These are phyloP conservation scores for Colaptes auratus DNA, from an alignment of 2,113 vertebrate genomes.

Conservation along the genomic window DNA sequence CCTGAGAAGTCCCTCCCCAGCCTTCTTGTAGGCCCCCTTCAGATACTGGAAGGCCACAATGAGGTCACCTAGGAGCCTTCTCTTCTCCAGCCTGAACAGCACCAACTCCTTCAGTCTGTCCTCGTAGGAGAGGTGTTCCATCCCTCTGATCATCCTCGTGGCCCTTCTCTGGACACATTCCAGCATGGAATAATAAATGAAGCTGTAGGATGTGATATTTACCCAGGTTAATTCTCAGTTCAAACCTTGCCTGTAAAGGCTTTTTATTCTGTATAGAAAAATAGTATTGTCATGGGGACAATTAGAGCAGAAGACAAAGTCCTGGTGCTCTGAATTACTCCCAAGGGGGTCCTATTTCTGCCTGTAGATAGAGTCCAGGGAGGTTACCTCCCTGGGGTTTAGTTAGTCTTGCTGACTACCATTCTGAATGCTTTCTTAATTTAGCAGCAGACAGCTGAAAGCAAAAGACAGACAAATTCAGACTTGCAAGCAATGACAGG, in stretches of 20 bases:
- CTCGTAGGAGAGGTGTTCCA: too few species aligned
- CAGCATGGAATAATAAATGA: background rate
- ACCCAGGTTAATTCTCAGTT: background rate
- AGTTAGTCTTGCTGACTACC: background rate
- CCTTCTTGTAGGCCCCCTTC: too few species aligned
- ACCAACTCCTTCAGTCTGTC: too few species aligned
- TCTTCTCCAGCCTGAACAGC: too few species aligned
- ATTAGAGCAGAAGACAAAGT: background rate
- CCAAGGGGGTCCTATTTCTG: background rate
- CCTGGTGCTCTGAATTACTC: background rate
- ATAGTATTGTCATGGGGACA: background rate
- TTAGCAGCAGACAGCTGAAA: conserved; percentile 21
- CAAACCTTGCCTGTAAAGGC: background rate
- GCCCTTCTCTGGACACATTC: too few species aligned
- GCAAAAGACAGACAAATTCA: background rate
- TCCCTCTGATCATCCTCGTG: too few species aligned
- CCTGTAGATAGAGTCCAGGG: background rate
- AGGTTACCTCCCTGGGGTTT: background rate
- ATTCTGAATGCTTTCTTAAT: background rate
- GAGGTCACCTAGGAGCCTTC: too few species aligned
- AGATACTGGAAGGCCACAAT: too few species aligned
- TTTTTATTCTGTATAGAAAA: background rate
- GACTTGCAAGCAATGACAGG: background rate
- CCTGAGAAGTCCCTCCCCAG: too few species aligned
- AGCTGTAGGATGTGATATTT: background rate